These are phyloP conservation scores for Melieria picta DNA, from an alignment of 2,888 invertebrate genomes.

Conservation along the genomic window DNA sequence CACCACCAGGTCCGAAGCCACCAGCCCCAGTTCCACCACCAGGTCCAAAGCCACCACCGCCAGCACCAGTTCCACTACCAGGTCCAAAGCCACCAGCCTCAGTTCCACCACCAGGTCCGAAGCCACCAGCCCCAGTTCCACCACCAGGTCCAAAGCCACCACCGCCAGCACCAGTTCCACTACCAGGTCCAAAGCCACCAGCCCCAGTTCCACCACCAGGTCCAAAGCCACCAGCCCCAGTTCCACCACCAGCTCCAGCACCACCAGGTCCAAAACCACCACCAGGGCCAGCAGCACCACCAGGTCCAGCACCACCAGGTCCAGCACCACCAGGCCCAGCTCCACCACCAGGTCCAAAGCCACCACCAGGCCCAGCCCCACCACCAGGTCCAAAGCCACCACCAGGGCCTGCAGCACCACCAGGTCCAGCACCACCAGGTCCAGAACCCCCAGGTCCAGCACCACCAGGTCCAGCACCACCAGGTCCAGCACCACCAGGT, in stretches of 20 bases:
- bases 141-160: too few species aligned
- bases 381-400: slow-evolving; percentile 3
- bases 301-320: too few species aligned
- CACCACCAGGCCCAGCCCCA: not conserved
- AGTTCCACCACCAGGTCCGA: too few species aligned
- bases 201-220: slow-evolving; percentile 9
- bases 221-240: slow-evolving; percentile 29
- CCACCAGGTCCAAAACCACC: slow-evolving; percentile 7
- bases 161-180: too few species aligned
- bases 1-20: slow-evolving; percentile 32
- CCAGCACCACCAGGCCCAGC: too few species aligned
- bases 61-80: slow-evolving; percentile 4
- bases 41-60: not conserved
- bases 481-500: slow-evolving; percentile 8
- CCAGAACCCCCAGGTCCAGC: not conserved
- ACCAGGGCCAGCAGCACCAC: not conserved
- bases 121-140: too few species aligned
- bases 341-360: not conserved
- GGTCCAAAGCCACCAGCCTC: not conserved
- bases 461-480: too few species aligned
- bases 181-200: not conserved
- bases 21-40: slow-evolving; percentile 18
- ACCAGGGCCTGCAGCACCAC: slow-evolving; percentile 21
- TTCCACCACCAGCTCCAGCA: slow-evolving; percentile 20
- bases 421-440: slow-evolving; percentile 1